A percentile compares a stretch with the other conserved stretches of the same genome.
phyloP scores from a whole-genome alignment of 2,888 invertebrate species.

The Anthrax anthrax region DNA sequence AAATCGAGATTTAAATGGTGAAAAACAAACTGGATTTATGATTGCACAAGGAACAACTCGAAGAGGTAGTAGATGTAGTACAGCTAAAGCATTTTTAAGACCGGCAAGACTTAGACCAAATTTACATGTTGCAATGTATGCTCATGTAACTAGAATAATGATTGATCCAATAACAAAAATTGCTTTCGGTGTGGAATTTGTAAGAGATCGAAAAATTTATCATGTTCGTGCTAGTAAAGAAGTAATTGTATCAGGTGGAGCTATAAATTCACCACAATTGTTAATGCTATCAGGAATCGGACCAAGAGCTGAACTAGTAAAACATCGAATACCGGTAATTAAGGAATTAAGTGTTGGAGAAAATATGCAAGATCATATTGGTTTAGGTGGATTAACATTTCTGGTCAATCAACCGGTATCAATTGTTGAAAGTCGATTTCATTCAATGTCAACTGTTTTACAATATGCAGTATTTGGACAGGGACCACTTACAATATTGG shows the following conservation, averaged over 20 bases:
- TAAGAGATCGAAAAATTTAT: constrained; percentile 55
- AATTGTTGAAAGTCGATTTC: constrained; percentile 63
- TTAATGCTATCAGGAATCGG: constrained; percentile 88
- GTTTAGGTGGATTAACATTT: constrained; percentile 72
- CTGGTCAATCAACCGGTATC: constrained; percentile 64
- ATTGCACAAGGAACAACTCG: constrained; percentile 69
- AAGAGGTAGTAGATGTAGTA: constrained; percentile 72
- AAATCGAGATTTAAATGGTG: constrained; percentile 77
- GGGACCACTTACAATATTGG: constrained; percentile 73
- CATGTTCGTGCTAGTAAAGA: constrained; percentile 67
- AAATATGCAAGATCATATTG: constrained; percentile 82
- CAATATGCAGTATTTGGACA: constrained; percentile 72
- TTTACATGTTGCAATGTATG: constrained; percentile 68
- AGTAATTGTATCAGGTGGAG: constrained; percentile 79
- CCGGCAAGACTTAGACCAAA: constrained; percentile 68
- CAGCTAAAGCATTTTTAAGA: constrained; percentile 73
- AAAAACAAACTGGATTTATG: constrained; percentile 77
- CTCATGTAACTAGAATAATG: constrained; percentile 62
- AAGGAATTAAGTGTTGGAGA: constrained; percentile 71
- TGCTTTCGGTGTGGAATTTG: constrained; percentile 71
- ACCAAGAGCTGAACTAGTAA: constrained; percentile 53
- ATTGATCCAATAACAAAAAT: constrained; percentile 58
- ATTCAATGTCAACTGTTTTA: constrained; percentile 63
- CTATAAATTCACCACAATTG: constrained; percentile 86
- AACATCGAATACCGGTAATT: constrained; percentile 62